phyloP scores from a whole-genome alignment of 2,797 vertebrate species.

The Tiaroga cobitis region DNA sequence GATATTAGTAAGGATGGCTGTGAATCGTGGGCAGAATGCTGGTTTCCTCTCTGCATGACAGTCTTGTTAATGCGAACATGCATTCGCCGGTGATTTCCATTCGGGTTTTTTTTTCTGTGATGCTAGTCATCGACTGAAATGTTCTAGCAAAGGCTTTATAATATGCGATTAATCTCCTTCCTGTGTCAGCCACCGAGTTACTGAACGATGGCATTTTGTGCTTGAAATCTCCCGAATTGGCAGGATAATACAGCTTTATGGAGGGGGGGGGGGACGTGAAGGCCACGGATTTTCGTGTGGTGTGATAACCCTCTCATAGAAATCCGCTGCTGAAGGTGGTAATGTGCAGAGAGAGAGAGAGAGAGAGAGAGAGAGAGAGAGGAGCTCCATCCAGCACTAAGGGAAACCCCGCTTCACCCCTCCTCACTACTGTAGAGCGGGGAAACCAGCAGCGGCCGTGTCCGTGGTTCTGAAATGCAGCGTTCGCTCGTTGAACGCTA shows the following conservation, averaged over 20 bases:
- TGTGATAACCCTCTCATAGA: constrained; percentile 66
- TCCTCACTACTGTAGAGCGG: constrained; percentile 33
- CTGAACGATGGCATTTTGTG: constrained; percentile 21
- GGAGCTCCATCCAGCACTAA: constrained; percentile 70
- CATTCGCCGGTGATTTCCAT: constrained; percentile 36
- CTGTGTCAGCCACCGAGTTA: constrained; percentile 28
- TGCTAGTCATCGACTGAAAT: neutral
- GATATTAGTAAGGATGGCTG: constrained; percentile 61
- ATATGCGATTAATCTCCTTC: neutral
- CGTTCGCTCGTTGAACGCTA: constrained; percentile 21
- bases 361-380: constrained; percentile 67
- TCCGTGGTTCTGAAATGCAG: constrained; percentile 65
- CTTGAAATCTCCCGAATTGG: constrained; percentile 26
- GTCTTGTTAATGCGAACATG: constrained; percentile 64
- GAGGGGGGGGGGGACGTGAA: neutral
- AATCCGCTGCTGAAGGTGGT: constrained; percentile 62
- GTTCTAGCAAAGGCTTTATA: neutral
- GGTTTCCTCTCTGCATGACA: constrained; percentile 65
- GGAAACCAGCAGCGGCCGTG: neutral
- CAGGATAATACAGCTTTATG: constrained; percentile 28
- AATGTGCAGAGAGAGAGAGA: constrained; percentile 66
- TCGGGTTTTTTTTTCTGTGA: neutral
- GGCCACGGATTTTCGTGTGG: constrained; percentile 51
- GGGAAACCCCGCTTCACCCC: constrained; percentile 76
- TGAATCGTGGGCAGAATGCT: constrained; percentile 57